These are phyloP conservation scores for Catalaphyllia jardinei DNA, from an alignment of 64 coral and sea anemone genomes.

Conservation along the genomic window DNA sequence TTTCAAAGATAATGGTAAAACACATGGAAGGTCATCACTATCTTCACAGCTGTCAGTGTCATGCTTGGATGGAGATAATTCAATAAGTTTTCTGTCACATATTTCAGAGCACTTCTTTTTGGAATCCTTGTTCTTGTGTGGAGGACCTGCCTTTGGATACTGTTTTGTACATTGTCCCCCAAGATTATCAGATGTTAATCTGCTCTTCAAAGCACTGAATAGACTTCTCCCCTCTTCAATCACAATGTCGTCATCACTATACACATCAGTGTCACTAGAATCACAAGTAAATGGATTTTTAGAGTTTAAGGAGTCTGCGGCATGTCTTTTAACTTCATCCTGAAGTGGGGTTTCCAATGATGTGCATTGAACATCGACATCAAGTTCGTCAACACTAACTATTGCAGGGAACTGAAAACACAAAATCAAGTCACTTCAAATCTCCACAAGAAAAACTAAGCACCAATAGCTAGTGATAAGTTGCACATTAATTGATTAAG, in stretches of 20 bases:
- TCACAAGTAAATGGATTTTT: background rate
- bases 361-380: background rate
- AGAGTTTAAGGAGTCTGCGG: background rate
- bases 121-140: background rate
- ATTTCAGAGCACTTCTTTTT: background rate
- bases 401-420: slow-evolving; percentile 15
- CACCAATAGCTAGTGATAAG: background rate
- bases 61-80: background rate
- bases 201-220: slow-evolving; percentile 28
- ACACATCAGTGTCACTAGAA: slow-evolving; percentile 37
- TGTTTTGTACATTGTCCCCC: background rate
- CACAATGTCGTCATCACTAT: slow-evolving; percentile 18
- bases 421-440: too few relatives aligned
- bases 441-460: too few relatives aligned
- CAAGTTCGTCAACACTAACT: slow-evolving; percentile 1
- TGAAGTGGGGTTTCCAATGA: background rate
- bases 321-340: background rate
- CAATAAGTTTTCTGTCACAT: background rate
- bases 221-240: slow-evolving; percentile 35
- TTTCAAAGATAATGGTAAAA: background rate
- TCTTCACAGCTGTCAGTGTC: slow-evolving; percentile 25
- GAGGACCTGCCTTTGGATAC: too few relatives aligned
- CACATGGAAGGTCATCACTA: slow-evolving; percentile 27
- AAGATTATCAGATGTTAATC: background rate
- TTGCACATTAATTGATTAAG: too few relatives aligned